Percentiles rank a stretch among this genome's conserved stretches.
Conservation (phyloP, 2,888 invertebrate genomes). For the Thera britannica region DNA sequence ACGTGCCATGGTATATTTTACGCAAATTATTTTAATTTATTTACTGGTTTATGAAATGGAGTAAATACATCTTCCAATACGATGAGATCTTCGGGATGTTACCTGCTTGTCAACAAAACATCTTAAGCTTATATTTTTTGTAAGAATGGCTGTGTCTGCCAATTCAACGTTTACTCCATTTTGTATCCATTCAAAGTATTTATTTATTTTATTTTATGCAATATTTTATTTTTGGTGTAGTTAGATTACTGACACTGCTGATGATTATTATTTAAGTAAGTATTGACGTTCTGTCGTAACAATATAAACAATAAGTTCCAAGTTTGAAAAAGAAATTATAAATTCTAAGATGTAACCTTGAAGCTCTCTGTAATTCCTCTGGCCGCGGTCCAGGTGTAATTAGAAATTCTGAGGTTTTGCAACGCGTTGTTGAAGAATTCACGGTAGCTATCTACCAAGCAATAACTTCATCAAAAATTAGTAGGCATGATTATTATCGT, state of each 20-base stretch:
- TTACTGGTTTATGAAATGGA: conserved; percentile 20
- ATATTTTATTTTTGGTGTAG: conserved; percentile 24
- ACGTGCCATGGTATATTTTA: conserved; percentile 55
- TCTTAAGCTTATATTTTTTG: too few relatives aligned
- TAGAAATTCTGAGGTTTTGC: conserved; percentile 27
- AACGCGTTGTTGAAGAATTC: conserved; percentile 10
- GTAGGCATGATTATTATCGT: too few relatives aligned
- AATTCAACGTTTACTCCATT: conserved; percentile 1
- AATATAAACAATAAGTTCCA: not conserved
- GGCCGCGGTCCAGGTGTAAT: conserved; percentile 43
- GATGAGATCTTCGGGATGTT: too few relatives aligned
- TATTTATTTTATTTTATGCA: conserved; percentile 35
- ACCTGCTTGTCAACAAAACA: too few relatives aligned
- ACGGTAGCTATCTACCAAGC: not conserved
- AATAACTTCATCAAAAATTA: not conserved
- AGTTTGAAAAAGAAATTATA: not conserved
- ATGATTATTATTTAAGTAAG: conserved; percentile 2
- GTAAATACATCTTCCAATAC: not conserved
- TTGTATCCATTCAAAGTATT: conserved; percentile 48
- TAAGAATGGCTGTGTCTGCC: too few relatives aligned
- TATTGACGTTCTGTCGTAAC: conserved; percentile 1
- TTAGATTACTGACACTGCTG: conserved; percentile 30
- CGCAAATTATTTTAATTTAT: conserved; percentile 23
- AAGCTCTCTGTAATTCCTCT: conserved; percentile 26
- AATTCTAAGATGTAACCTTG: conserved; percentile 12